phyloP scores from a whole-genome alignment of 1,140 invertebrate species.

The Zaprionus gabonicus region DNA sequence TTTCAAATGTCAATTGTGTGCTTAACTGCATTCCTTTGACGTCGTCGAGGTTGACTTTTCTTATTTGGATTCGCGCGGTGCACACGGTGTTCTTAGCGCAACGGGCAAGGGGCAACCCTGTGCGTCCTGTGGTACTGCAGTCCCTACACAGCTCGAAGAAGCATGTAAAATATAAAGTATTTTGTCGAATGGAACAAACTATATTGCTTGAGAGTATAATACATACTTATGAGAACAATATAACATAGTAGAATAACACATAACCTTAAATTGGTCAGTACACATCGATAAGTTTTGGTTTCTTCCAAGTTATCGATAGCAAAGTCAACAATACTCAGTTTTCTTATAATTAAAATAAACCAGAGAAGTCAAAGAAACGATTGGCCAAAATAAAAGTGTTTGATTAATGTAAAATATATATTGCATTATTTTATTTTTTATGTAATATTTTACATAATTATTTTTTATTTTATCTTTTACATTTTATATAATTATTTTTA shows the following conservation, averaged over 20 bases:
- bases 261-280: too few species aligned
- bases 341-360: not conserved
- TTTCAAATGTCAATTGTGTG: constrained; percentile 84
- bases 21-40: constrained; percentile 84
- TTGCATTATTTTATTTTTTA: not conserved
- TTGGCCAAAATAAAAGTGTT: too few species aligned
- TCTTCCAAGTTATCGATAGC: not conserved
- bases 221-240: not conserved
- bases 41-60: constrained; percentile 51
- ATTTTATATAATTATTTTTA: too few species aligned
- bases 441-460: too few species aligned
- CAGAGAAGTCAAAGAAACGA: not conserved
- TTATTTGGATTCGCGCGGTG: constrained; percentile 55
- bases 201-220: too few species aligned
- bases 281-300: too few species aligned
- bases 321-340: not conserved
- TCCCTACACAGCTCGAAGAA: not conserved
- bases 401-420: too few species aligned
- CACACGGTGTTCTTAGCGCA: not conserved
- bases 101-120: not conserved
- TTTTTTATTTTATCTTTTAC: too few species aligned
- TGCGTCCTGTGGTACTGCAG: not conserved
- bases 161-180: not conserved
- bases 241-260: not conserved
- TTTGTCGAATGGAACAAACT: not conserved